Evolutionary conservation across 2,888 invertebrate species (phyloP), one percentile per base, ranked within the genome.

Genomic region (Vesta saturnalis): DNA sequence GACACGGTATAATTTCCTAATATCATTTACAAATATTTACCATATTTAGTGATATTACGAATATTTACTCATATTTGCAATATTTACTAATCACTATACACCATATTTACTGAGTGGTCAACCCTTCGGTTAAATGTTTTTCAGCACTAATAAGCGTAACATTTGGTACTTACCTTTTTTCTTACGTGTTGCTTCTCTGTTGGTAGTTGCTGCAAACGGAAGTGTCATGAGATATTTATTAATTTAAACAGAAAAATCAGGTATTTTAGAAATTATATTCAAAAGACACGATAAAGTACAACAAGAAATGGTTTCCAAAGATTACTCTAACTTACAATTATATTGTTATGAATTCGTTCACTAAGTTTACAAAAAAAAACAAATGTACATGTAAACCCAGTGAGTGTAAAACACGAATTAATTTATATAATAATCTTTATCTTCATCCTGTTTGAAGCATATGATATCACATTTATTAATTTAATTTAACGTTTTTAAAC

Each of bases 391-490:
- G 23, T 63, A 65, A 18, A 69, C 69, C 30, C 55, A 66, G 49
- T 63, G 35, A 60, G 30, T 60, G 43, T 60, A 23, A 62, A 64
- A 65, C 64, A 69, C 35, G 63, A 69, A 58, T 60, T 35, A 35
- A 56, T 65, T 69, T 65, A 62, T 69, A 65, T 65, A 64, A n/a
- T n/a, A n/a, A 65, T 57, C 47, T 63, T 60, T 69, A 59, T 65
- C 18, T 58, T 64, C 70, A 71, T 69, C 72, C 69, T 67, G 63
- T 72, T 70, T 72, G 76, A 78, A 77, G 78, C 77, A 74, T 66
- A 77, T 75, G 73, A 79, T 79, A 80, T 82, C 80, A 82, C 81
- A 82, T 81, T 79, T 76, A 81, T 77, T 77, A 79, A 80, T 75
- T 63, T 66, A 75, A 77, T 78, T 78, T 77, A 78, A 75, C 75